A percentile compares a stretch with the other conserved stretches of the same genome.
phyloP scores from a whole-genome alignment of 2,113 vertebrate species.

The Pterocles gutturalis region DNA sequence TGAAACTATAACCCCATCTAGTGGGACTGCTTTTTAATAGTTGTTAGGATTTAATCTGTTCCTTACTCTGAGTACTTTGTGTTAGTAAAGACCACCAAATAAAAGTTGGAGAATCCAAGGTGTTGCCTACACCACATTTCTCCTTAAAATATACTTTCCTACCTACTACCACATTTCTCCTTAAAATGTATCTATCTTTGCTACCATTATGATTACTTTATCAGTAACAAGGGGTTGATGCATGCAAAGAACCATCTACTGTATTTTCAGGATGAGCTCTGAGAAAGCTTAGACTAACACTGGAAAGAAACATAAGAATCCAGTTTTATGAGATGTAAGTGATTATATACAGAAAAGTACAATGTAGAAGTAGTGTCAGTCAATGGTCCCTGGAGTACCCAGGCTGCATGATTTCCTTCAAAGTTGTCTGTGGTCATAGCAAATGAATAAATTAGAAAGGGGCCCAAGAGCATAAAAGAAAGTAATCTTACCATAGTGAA shows the following conservation, averaged over 20 bases:
- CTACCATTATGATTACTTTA: neutral
- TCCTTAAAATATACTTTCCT: neutral
- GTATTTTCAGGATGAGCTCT: neutral
- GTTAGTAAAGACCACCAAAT: neutral
- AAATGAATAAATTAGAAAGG: neutral
- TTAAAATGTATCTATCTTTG: neutral
- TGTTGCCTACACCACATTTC: neutral
- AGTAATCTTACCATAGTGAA: neutral
- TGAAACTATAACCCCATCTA: conserved; percentile 26
- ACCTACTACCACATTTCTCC: neutral
- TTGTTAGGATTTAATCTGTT: neutral
- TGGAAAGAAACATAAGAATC: neutral
- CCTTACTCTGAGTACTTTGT: neutral
- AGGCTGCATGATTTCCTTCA: neutral
- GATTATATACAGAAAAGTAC: neutral
- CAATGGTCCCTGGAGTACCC: neutral
- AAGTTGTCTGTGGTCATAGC: neutral
- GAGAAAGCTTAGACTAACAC: neutral
- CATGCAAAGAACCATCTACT: neutral
- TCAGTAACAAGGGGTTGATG: neutral
- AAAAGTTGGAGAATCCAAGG: neutral
- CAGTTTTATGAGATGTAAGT: neutral
- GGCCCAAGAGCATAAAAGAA: neutral
- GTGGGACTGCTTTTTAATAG: neutral
- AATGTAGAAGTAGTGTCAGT: neutral